These are phyloP conservation scores for Microcebus jonahi DNA, from an alignment of 2,113 vertebrate genomes.

Conservation along the genomic window DNA sequence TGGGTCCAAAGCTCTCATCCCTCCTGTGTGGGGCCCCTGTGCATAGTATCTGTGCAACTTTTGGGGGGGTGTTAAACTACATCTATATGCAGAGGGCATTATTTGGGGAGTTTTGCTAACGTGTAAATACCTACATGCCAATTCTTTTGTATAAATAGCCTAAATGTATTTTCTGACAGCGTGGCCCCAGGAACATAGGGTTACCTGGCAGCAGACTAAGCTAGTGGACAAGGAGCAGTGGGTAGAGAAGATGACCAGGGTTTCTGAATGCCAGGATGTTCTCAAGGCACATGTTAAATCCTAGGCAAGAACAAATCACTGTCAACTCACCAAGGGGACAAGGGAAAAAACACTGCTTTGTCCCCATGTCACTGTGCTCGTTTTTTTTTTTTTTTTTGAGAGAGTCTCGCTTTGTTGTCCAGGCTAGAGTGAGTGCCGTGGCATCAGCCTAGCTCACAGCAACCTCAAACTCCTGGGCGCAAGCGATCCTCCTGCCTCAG, in stretches of 20 bases:
- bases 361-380: neutral
- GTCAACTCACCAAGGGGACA: neutral
- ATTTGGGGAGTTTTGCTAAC: neutral
- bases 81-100: neutral
- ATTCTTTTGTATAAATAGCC: neutral
- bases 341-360: neutral
- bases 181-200: neutral
- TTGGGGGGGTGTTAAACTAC: neutral
- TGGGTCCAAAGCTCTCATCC: neutral
- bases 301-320: neutral
- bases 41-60: neutral
- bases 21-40: neutral
- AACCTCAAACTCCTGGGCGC: too few relatives aligned
- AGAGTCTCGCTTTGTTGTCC: too few relatives aligned
- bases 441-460: too few relatives aligned
- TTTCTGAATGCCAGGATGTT: neutral
- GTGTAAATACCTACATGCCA: neutral
- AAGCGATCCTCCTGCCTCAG: too few relatives aligned
- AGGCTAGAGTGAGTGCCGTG: too few relatives aligned
- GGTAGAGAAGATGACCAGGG: neutral
- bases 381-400: neutral
- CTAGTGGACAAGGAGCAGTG: neutral
- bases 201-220: neutral
- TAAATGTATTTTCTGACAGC: neutral
- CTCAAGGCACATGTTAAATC: neutral